phyloP scores from a whole-genome alignment of 2,797 vertebrate genomes.

The Psittacula echo region DNA sequence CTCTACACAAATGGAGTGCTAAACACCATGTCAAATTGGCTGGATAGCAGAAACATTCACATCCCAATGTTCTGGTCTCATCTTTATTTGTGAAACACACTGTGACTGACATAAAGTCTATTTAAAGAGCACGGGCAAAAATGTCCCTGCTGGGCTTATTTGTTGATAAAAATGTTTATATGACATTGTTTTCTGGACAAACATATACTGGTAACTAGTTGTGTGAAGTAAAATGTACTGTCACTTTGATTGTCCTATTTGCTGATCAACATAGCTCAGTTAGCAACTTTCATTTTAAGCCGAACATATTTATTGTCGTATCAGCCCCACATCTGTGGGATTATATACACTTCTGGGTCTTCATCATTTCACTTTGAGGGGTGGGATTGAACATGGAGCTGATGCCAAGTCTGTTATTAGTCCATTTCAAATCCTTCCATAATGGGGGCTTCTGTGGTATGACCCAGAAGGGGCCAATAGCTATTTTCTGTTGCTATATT shows the following conservation, averaged over 20 bases:
- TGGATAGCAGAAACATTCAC: neutral
- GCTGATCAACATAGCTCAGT: neutral
- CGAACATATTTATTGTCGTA: neutral
- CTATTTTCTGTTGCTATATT: neutral
- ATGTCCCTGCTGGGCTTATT: neutral
- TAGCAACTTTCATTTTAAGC: neutral
- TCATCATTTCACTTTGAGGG: neutral
- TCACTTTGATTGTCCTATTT: neutral
- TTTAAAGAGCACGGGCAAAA: neutral
- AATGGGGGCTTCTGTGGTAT: neutral
- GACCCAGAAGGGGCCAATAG: neutral
- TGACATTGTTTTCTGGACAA: neutral
- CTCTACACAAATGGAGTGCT: neutral
- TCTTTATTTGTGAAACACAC: neutral
- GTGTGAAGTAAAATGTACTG: neutral
- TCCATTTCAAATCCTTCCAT: neutral
- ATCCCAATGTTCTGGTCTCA: neutral
- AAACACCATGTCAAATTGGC: neutral
- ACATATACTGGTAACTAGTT: accelerated
- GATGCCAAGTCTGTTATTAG: neutral
- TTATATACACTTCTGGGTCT: neutral
- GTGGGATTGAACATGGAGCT: neutral
- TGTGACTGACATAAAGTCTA: neutral
- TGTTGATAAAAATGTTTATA: neutral
- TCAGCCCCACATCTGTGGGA: neutral